phyloP scores from a whole-genome alignment of 2,888 invertebrate species.

The Epinotia nisella region DNA sequence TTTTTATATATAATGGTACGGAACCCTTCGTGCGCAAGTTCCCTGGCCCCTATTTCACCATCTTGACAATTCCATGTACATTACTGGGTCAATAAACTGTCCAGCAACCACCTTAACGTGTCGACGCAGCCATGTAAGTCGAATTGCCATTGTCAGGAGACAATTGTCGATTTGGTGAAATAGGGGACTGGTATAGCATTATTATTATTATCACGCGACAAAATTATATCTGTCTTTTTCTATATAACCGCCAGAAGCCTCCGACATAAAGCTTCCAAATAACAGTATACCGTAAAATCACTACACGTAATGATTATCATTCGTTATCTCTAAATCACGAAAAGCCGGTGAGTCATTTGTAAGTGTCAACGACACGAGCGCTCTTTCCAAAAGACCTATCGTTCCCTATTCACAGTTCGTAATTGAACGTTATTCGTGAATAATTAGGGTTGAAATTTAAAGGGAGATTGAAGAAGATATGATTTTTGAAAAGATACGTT shows the following conservation, averaged over 20 bases:
- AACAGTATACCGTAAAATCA: conserved; percentile 36
- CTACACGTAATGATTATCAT: conserved; percentile 27
- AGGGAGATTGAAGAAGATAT: neutral
- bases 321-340: conserved; percentile 34
- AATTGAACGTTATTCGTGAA: neutral
- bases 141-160: no score
- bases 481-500: neutral
- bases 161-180: no score
- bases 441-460: neutral
- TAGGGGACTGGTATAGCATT: no score
- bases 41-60: no score
- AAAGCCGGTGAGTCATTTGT: conserved; percentile 33
- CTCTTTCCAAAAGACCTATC: neutral
- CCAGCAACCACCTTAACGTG: no score
- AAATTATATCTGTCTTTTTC: no score
- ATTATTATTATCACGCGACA: no score
- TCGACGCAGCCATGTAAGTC: no score
- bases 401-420: neutral
- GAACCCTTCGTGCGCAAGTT: no score
- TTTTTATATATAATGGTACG: no score
- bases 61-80: no score
- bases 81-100: no score
- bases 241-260: neutral
- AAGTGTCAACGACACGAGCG: conserved; percentile 24
- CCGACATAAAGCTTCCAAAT: conserved; percentile 4